These are phyloP conservation scores for Alitta virens DNA, from an alignment of 2,888 invertebrate species.

Conservation along the genomic window DNA sequence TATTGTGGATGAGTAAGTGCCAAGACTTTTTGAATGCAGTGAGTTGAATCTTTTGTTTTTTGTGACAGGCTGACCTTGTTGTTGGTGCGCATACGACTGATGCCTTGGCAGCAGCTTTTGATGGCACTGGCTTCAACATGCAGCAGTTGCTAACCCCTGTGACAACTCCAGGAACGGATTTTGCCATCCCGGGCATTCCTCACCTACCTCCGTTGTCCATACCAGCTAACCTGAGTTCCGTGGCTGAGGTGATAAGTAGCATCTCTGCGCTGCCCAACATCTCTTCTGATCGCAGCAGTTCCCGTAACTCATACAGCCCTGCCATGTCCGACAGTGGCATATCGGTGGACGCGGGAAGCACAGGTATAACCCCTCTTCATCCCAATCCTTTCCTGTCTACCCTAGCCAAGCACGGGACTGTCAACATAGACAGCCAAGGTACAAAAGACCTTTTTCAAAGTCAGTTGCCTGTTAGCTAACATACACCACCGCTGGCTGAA, in stretches of 20 bases:
- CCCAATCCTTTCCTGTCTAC: constrained; percentile 84
- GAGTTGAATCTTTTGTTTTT: too few species aligned
- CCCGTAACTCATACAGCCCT: constrained; percentile 53
- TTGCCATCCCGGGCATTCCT: too few species aligned
- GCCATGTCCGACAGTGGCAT: constrained; percentile 57
- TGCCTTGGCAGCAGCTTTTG: too few species aligned
- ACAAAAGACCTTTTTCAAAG: background rate
- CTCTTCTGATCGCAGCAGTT: constrained; percentile 35
- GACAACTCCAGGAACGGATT: too few species aligned
- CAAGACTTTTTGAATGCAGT: too few species aligned
- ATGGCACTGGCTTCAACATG: too few species aligned
- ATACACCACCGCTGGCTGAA: too few species aligned
- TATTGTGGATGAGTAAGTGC: too few species aligned
- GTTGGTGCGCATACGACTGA: too few species aligned
- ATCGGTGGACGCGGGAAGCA: constrained; percentile 52
- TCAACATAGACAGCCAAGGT: constrained; percentile 2
- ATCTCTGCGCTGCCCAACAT: constrained; percentile 27
- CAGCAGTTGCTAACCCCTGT: too few species aligned
- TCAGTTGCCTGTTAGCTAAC: too few species aligned
- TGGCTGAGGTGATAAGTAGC: constrained; percentile 23
- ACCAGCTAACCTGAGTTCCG: constrained; percentile 23
- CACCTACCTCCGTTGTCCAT: constrained; percentile 22
- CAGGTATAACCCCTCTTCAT: constrained; percentile 44
- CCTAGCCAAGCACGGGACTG: constrained; percentile 67
- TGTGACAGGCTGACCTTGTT: too few species aligned